A percentile compares a stretch with the other conserved stretches of the same genome.
These are phyloP conservation scores for Eupithecia pulchellata DNA, from an alignment of 2,888 invertebrate species.

Conservation along the genomic window DNA sequence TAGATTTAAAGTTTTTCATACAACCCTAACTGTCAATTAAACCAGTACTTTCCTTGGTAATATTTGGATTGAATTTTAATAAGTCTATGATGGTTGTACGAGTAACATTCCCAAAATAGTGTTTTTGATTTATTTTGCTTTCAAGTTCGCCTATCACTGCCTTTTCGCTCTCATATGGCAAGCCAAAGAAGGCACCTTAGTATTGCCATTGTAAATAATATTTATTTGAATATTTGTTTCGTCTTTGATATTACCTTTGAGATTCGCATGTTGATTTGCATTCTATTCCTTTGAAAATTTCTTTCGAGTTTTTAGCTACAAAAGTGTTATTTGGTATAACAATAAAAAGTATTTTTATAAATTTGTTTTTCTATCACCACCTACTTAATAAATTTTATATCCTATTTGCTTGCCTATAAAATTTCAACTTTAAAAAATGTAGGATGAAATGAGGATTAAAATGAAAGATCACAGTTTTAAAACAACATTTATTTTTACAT, in stretches of 20 bases:
- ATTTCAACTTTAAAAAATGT: background rate
- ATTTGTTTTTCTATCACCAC: slow-evolving; percentile 14
- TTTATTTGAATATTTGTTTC: slow-evolving; percentile 57
- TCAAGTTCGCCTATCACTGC: background rate
- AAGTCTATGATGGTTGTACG: background rate
- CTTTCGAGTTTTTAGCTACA: slow-evolving; percentile 35
- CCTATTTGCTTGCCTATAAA: background rate
- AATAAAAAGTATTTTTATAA: slow-evolving; percentile 40
- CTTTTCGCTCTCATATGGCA: slow-evolving; percentile 40
- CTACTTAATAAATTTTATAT: no score
- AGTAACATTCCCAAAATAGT: background rate
- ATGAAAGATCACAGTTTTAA: slow-evolving; percentile 81
- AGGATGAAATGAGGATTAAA: slow-evolving; percentile 41
- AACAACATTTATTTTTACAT: slow-evolving; percentile 86
- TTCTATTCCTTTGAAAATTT: slow-evolving; percentile 32
- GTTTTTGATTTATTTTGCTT: background rate
- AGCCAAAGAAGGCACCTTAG: slow-evolving; percentile 71
- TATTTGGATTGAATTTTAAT: background rate
- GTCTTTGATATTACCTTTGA: slow-evolving; percentile 39
- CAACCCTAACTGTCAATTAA: background rate
- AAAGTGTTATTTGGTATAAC: slow-evolving; percentile 38
- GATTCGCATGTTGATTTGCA: slow-evolving; percentile 28
- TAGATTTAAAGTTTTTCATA: background rate
- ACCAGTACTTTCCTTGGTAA: background rate
- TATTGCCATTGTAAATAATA: slow-evolving; percentile 74